Conservation (phyloP, 1,140 invertebrate genomes). For the Anoplolepis gracilipes region DNA sequence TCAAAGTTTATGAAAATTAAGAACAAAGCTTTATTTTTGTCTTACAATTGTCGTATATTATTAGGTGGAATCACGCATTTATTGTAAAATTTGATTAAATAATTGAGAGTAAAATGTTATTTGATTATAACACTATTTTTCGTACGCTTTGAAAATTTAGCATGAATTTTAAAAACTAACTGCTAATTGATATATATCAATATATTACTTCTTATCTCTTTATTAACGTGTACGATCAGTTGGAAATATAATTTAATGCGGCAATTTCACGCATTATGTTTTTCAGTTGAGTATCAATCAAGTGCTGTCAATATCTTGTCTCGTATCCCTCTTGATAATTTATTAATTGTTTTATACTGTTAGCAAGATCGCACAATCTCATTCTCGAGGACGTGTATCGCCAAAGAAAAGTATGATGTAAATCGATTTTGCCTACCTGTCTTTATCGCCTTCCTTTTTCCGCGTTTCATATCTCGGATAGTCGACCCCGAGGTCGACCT, state of each 20-base stretch:
- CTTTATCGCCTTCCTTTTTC: slow-evolving; percentile 52
- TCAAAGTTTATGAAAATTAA: too few species aligned
- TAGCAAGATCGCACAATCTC: slow-evolving; percentile 2
- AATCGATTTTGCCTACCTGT: slow-evolving; percentile 34
- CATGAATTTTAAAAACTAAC: neutral
- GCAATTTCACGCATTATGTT: neutral
- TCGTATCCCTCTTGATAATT: slow-evolving; percentile 6
- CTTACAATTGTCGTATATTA: slow-evolving; percentile 21
- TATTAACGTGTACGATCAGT: neutral
- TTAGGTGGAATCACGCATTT: slow-evolving; percentile 23
- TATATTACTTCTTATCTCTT: neutral
- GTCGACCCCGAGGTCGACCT: slow-evolving; percentile 38
- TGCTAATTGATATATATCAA: neutral
- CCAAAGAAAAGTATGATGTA: slow-evolving; percentile 43
- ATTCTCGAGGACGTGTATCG: slow-evolving; percentile 2
- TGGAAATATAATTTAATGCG: neutral
- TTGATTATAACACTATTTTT: slow-evolving; percentile 31
- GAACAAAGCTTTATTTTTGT: slow-evolving; percentile 30
- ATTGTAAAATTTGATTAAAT: slow-evolving; percentile 44
- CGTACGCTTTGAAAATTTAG: neutral
- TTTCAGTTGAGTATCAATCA: neutral
- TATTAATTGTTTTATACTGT: slow-evolving; percentile 19
- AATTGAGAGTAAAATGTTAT: slow-evolving; percentile 17
- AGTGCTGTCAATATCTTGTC: neutral
- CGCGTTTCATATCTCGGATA: neutral